Percentiles rank a stretch among this genome's conserved stretches.
Evolutionary conservation across 2,113 vertebrate genomes (phyloP).

Genomic region (Grantiella picta): DNA sequence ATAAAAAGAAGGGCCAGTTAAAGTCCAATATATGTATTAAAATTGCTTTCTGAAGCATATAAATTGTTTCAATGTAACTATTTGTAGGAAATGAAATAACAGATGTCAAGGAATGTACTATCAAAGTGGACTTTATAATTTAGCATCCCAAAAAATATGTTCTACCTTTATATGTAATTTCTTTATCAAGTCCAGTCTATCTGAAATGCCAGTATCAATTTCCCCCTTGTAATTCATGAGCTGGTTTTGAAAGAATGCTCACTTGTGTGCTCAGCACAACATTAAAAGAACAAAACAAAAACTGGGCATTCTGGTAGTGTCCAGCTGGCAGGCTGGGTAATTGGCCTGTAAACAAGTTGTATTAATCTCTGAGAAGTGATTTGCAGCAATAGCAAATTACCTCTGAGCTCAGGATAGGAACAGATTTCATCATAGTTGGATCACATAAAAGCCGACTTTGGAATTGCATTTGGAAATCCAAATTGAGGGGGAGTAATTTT

Average conservation of each 20-base stretch:
- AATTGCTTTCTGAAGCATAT: neutral
- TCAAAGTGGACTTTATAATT: neutral
- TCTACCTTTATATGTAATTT: neutral
- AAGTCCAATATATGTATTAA: neutral
- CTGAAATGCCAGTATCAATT: neutral
- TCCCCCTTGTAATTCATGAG: slow-evolving; percentile 15
- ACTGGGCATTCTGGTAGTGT: slow-evolving; percentile 35
- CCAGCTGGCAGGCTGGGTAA: slow-evolving; percentile 40
- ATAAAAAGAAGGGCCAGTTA: neutral
- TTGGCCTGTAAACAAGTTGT: slow-evolving; percentile 49
- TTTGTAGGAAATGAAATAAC: neutral
- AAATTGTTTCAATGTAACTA: neutral
- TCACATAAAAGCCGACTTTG: neutral
- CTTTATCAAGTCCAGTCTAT: neutral
- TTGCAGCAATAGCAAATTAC: slow-evolving; percentile 29
- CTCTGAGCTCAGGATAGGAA: neutral
- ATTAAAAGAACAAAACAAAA: slow-evolving; percentile 46
- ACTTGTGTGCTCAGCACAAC: slow-evolving; percentile 51
- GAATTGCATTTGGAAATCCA: neutral
- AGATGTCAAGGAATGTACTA: neutral
- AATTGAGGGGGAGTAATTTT: neutral
- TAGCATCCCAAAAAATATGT: neutral
- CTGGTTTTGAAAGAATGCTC: slow-evolving; percentile 53
- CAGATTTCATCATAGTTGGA: neutral
- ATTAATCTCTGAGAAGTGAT: slow-evolving; percentile 44